Evolutionary conservation across 2,888 invertebrate species (phyloP).

Genomic region (Crepidodera aurea): DNA sequence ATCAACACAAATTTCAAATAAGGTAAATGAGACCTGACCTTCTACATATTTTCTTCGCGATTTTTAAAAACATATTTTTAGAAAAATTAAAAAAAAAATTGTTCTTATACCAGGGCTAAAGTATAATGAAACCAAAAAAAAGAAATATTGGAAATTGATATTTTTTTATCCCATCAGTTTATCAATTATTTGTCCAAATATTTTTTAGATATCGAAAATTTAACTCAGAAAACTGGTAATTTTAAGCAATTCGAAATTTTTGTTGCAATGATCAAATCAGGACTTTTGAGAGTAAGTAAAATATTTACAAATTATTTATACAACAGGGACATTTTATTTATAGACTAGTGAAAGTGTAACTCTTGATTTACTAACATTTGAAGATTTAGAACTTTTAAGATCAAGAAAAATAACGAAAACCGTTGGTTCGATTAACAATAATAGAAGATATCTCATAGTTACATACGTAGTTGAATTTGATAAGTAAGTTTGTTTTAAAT

Average conservation of each 20-base stretch:
- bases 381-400: conserved; percentile 63
- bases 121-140: too few species aligned
- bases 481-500: conserved; percentile 52
- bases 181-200: conserved; percentile 24
- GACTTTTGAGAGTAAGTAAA: conserved; percentile 62
- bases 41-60: too few species aligned
- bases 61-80: too few species aligned
- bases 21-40: too few species aligned
- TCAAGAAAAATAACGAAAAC: conserved; percentile 56
- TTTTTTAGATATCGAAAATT: conserved; percentile 63
- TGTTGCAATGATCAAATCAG: conserved; percentile 65
- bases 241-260: conserved; percentile 66
- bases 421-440: conserved; percentile 51
- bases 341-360: conserved; percentile 65
- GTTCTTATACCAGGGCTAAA: too few species aligned
- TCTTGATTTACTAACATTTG: conserved; percentile 64
- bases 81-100: too few species aligned
- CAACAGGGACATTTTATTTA: conserved; percentile 25
- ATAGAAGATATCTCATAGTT: conserved; percentile 64
- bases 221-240: conserved; percentile 66
- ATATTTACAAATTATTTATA: neutral
- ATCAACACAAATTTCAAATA: too few species aligned
- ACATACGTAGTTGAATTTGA: conserved; percentile 67
- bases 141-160: too few species aligned
- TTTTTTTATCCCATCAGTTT: too few species aligned